Base-by-base conservation (phyloP, 1,140 invertebrate genomes). In the Diabrotica undecimpunctata region DNA sequence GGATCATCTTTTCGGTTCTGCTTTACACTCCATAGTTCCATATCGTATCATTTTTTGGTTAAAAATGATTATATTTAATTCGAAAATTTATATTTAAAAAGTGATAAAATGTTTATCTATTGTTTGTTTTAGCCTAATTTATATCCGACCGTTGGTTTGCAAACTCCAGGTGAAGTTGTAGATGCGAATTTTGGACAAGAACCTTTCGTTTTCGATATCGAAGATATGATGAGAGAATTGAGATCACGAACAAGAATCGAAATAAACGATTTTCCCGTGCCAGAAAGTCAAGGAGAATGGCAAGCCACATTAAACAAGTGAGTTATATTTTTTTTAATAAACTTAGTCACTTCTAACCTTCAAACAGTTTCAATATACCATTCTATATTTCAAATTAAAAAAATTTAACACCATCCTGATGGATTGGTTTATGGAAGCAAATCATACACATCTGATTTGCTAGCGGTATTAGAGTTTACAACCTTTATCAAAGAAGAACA, bases 111-210 rank as follows among this genome's bases (percentile, higher is more conserved):
- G 6, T 46, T 8, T 46, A 11, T 8, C 11, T 58, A 58, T 58
- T 58, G 41, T 74, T 77, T 66, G 70, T 76, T 85, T 85, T 82
- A 97, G 93, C 86, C 92, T 65, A 95, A 98, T 83, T 82, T 99
- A 51, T 99, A 97, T 83, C 97, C 98, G 12, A 99, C 96, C 4
- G 96, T 99, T 64, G 98, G 98, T 13, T 85, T 99, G 54, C 97
- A 99, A 83, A 99, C 96, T 54, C 95, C 96, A 0, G 96, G 96
- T 53, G 97, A 99, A 83, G 91, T 98, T 38, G 94, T 99, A 9
- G 96, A 99, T 81, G 96, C 96, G 4, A 99, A 99, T 84, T 99
- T 99, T 80, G 98, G 98, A 0, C 95, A 99, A 78, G 86, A 90
- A 71, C 96, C 96, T 8, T 99, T 99, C 84, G 87, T 96, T 66